Conservation (phyloP, 2,113 vertebrate genomes). For the Zosterops borbonicus region DNA sequence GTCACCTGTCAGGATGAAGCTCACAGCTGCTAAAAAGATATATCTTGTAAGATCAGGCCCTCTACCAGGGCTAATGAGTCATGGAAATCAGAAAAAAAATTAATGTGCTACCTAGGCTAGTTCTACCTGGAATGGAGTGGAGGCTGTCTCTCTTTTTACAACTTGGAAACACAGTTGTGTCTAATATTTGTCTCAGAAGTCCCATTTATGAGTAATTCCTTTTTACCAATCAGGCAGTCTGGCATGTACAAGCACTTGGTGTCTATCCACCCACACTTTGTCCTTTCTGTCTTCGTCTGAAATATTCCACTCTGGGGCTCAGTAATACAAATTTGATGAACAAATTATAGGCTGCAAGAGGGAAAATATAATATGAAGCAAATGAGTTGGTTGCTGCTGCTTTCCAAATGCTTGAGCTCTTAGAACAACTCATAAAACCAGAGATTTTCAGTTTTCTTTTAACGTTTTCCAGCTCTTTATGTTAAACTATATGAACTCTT, state of each 20-base stretch:
- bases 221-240: not conserved
- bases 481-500: not conserved
- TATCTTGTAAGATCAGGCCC: not conserved
- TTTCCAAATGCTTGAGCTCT: not conserved
- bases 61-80: not conserved
- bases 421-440: not conserved
- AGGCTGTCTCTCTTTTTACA: not conserved
- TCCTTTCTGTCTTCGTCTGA: conserved; percentile 9
- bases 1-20: not conserved
- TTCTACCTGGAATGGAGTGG: not conserved
- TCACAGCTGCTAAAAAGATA: not conserved
- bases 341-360: not conserved
- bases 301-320: not conserved
- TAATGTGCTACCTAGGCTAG: not conserved
- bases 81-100: not conserved
- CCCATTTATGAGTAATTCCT: not conserved
- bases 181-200: not conserved
- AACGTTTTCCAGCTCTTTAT: not conserved
- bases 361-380: conserved; percentile 14
- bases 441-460: not conserved
- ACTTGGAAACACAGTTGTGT: not conserved
- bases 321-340: conserved; percentile 25
- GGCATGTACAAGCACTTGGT: not conserved
- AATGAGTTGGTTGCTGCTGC: not conserved
- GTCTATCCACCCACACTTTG: conserved; percentile 12